phyloP scores from a whole-genome alignment of 2,113 vertebrate species.

The Centropus bengalensis region DNA sequence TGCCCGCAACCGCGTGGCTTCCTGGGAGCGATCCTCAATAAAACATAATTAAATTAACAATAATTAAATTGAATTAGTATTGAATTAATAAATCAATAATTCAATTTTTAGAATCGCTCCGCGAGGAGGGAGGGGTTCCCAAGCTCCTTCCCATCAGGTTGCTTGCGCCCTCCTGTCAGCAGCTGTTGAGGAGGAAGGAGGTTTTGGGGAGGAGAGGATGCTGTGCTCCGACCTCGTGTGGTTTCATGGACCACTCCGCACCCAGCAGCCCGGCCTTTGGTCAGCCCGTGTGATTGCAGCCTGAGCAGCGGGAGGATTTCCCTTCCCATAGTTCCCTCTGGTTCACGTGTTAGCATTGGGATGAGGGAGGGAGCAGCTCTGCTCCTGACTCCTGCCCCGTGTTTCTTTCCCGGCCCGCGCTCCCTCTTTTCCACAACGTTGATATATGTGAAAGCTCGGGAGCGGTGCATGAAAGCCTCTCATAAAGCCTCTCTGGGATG shows the following conservation, averaged over 20 bases:
- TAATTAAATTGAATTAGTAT: no score
- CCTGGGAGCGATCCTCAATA: no score
- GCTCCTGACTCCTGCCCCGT: background rate
- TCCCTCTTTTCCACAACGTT: background rate
- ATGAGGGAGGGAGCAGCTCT: background rate
- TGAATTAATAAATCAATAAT: no score
- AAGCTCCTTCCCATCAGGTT: no score
- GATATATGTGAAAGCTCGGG: background rate
- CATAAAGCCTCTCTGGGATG: background rate
- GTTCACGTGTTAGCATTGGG: accelerated
- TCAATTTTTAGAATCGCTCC: no score
- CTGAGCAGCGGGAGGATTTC: background rate
- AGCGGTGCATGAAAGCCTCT: background rate
- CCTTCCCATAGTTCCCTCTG: background rate
- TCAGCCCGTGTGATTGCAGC: accelerated
- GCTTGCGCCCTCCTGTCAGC: background rate
- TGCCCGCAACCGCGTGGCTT: no score
- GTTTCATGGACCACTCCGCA: accelerated
- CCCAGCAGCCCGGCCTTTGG: no score
- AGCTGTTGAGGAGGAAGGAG: no score
- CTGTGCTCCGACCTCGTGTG: accelerated
- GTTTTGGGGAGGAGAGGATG: background rate
- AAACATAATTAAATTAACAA: no score
- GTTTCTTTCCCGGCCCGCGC: accelerated
- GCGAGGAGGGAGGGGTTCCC: no score